phyloP scores from a whole-genome alignment of 2,113 vertebrate genomes.

The Dicerorhinus sumatrensis region DNA sequence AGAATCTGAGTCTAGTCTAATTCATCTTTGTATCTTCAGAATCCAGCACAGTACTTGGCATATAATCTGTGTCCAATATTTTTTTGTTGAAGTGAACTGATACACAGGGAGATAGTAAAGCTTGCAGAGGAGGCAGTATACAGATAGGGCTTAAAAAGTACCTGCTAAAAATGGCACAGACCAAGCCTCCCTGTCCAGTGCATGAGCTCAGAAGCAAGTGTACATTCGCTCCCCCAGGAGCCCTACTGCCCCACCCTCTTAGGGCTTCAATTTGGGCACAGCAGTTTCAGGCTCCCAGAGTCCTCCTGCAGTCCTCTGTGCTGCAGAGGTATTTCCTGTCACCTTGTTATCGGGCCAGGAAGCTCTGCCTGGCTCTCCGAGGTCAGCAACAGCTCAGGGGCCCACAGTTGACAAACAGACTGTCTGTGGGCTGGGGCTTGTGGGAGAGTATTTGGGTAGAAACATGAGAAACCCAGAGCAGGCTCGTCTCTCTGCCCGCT shows the following conservation, averaged over 20 bases:
- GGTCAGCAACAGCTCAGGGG: conserved; percentile 28
- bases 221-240: background rate
- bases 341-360: conserved; percentile 22
- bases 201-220: background rate
- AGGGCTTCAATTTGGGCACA: background rate
- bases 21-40: background rate
- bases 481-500: background rate
- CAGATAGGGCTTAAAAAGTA: background rate
- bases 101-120: background rate
- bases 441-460: conserved; percentile 5
- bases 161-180: background rate
- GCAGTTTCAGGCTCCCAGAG: background rate
- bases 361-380: background rate
- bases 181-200: background rate
- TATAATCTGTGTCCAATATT: background rate
- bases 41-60: background rate
- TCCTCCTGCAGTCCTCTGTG: background rate
- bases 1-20: background rate
- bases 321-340: conserved; percentile 29
- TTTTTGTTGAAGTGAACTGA: background rate
- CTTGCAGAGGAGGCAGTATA: background rate
- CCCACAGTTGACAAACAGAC: background rate
- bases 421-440: background rate
- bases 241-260: background rate
- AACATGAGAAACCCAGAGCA: conserved; percentile 65